phyloP scores from a whole-genome alignment of 1,140 invertebrate genomes.

The Drosophila seguyi region DNA sequence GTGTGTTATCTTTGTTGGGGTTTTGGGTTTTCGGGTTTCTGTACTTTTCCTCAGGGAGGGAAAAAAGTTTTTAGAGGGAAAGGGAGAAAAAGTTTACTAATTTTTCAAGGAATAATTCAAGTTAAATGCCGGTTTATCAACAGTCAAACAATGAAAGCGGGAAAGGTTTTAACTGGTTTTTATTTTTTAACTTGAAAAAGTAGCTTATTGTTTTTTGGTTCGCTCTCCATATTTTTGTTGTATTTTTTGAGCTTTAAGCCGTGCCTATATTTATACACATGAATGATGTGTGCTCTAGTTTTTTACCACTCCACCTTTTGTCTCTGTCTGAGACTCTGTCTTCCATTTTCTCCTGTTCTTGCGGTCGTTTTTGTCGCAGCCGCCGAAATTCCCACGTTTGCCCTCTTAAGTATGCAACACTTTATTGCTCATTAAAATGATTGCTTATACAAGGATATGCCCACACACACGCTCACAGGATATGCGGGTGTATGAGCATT shows the following conservation, averaged over 20 bases:
- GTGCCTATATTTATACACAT: constrained; percentile 10
- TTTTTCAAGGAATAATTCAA: constrained; percentile 60
- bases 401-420: constrained; percentile 68
- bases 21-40: constrained; percentile 3
- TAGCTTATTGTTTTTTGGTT: not conserved
- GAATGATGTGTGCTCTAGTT: constrained; percentile 41
- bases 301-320: not conserved
- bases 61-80: not conserved
- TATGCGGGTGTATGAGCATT: constrained; percentile 18
- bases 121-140: constrained; percentile 69
- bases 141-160: constrained; percentile 53
- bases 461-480: constrained; percentile 3
- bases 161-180: not conserved
- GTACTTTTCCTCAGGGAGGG: not conserved
- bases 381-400: constrained; percentile 54
- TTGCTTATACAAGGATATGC: constrained; percentile 46
- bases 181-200: not conserved
- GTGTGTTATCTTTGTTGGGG: not conserved
- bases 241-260: constrained; percentile 15
- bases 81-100: constrained; percentile 15
- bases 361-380: constrained; percentile 42
- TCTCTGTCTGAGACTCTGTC: not conserved
- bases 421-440: constrained; percentile 77
- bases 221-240: not conserved
- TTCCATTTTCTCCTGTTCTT: constrained; percentile 24